Conservation (phyloP, 1,140 invertebrate species). For the Bombus sibiricus region DNA sequence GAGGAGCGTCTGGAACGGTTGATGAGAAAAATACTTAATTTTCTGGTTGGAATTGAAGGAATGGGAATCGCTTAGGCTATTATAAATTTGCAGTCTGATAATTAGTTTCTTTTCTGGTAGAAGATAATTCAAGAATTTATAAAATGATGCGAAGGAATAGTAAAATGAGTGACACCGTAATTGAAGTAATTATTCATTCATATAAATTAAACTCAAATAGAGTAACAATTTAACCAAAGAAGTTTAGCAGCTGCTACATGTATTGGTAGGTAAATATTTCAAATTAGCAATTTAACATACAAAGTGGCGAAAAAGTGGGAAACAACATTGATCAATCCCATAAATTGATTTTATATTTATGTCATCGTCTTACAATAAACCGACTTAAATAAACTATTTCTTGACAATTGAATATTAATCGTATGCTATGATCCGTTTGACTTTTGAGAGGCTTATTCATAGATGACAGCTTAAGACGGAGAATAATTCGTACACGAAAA, state of each 20-base stretch:
- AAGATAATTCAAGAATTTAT: not conserved
- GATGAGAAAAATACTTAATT: constrained; percentile 3
- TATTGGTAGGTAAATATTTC: not conserved
- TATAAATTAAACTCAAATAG: not conserved
- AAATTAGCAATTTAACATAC: not conserved
- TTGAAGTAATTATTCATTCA: too few species aligned
- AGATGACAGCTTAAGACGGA: not conserved
- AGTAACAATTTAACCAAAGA: not conserved
- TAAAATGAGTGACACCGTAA: not conserved
- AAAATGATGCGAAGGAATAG: not conserved
- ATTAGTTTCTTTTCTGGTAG: not conserved
- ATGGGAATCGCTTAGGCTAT: not conserved
- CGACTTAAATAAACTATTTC: not conserved
- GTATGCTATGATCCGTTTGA: too few species aligned
- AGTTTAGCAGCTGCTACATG: not conserved
- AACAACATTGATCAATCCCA: too few species aligned
- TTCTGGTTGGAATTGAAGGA: not conserved
- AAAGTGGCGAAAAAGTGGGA: too few species aligned
- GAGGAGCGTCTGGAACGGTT: not conserved
- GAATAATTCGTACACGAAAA: too few species aligned
- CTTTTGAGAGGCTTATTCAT: too few species aligned
- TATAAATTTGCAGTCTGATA: not conserved
- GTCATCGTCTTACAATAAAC: too few species aligned
- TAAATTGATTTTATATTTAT: too few species aligned
- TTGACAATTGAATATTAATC: too few species aligned